Percentiles rank a stretch among this genome's conserved stretches.
Conservation (phyloP, 1,140 invertebrate genomes). For the Rhopalosiphum padi region DNA sequence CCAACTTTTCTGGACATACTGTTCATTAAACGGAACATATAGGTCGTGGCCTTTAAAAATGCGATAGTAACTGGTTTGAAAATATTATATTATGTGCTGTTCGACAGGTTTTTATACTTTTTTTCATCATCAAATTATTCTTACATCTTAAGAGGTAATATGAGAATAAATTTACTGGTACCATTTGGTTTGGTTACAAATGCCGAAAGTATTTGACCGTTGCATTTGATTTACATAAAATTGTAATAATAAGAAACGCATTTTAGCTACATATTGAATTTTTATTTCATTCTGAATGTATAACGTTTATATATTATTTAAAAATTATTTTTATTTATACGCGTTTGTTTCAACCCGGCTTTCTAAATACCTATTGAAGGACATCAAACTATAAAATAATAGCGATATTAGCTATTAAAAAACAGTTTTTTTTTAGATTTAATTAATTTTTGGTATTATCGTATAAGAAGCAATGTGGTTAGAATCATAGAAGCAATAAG, state of each 20-base stretch:
- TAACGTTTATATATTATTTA: not conserved
- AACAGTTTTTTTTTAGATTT: not conserved
- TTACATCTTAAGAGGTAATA: too few relatives aligned
- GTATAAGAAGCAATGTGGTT: not conserved
- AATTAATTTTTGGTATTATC: not conserved
- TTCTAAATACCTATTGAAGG: slow-evolving; percentile 31
- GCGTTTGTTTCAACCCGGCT: not conserved
- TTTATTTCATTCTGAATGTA: not conserved
- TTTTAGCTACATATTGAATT: not conserved
- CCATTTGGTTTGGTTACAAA: not conserved
- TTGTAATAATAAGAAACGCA: not conserved
- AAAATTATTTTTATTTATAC: not conserved
- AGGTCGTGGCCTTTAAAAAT: slow-evolving; percentile 26
- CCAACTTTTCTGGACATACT: not conserved
- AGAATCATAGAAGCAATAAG: not conserved
- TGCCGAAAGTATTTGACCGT: slow-evolving; percentile 13
- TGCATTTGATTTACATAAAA: slow-evolving; percentile 26
- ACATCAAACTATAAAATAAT: slow-evolving; percentile 26
- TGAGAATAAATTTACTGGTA: not conserved
- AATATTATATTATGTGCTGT: not conserved
- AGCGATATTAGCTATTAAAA: not conserved
- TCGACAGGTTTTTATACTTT: not conserved
- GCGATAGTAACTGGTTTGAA: not conserved
- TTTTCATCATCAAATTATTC: not conserved
- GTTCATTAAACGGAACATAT: not conserved